Base-by-base conservation (phyloP, 1,140 invertebrate genomes). In the Panulirus ornatus region DNA sequence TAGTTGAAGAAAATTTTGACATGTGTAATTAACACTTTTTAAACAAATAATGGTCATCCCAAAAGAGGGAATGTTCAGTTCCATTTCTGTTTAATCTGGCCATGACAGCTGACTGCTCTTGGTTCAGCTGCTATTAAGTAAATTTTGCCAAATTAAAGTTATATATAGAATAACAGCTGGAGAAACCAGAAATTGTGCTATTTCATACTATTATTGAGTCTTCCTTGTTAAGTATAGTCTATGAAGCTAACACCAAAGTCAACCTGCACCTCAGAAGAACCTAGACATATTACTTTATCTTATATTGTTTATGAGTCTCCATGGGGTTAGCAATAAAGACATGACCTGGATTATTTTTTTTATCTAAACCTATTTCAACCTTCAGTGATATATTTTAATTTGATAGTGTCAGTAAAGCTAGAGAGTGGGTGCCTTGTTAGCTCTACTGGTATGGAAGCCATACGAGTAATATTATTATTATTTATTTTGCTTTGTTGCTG, bases 321-420 rank as follows among this genome's bases (percentile, higher is more conserved):
- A 36, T 81, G 58, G 58, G 66, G 78, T 82, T 88, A 88, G 86
- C 86, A 88, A 88, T 88, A 88, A 88, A 88, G 86, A 88, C 86
- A 88, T 88, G 86, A 88, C 86, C 86, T 88, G 54, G 42, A 54
- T 34, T 70, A 44, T 44, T 16, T 47, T 34, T 38, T 84, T 40
- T 75, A 75, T 9, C 36, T 75, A 2, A 40, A 75, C 71, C 71
- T 75, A 38, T 42, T 40, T 58, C 36, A 34, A 30, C 9, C 58
- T 30, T 30, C n/a, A n/a, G n/a, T n/a, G n/a, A n/a, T n/a, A n/a
- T n/a, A n/a, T n/a, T n/a, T n/a, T n/a, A n/a, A n/a, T n/a, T n/a
- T n/a, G n/a, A n/a, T n/a, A n/a, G n/a, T n/a, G n/a, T n/a, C n/a
- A n/a, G n/a, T n/a, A n/a, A n/a, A n/a, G n/a, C n/a, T n/a, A n/a